These are phyloP conservation scores for Lasioglossum lativentre DNA, from an alignment of 2,888 invertebrate genomes.

Conservation along the genomic window DNA sequence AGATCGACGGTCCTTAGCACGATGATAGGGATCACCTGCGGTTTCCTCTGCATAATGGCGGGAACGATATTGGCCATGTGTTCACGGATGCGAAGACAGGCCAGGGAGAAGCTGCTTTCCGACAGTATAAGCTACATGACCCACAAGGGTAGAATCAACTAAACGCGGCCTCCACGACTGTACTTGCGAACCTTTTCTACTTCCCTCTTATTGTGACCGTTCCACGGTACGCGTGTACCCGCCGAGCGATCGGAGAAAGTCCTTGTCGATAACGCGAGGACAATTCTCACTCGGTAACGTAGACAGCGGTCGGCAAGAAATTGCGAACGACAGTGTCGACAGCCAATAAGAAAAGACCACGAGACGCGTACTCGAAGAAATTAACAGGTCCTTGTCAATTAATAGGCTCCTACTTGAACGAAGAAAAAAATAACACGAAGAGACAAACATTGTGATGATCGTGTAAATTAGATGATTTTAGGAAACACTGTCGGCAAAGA, in stretches of 20 bases:
- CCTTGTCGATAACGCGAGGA: slow-evolving; percentile 49
- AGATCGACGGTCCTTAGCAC: slow-evolving; percentile 88
- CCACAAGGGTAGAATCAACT: slow-evolving; percentile 83
- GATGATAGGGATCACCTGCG: slow-evolving; percentile 88
- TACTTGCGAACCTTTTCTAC: slow-evolving; percentile 54
- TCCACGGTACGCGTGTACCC: slow-evolving; percentile 36
- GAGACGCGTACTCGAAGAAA: background rate
- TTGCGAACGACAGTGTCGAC: slow-evolving; percentile 6
- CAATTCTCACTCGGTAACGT: slow-evolving; percentile 31
- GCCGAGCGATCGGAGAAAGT: slow-evolving; percentile 9
- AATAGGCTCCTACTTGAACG: background rate
- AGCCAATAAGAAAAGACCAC: slow-evolving; percentile 6
- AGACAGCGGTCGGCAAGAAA: background rate
- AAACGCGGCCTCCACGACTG: slow-evolving; percentile 56
- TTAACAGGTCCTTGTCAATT: background rate
- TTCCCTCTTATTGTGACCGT: slow-evolving; percentile 37
- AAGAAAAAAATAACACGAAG: background rate
- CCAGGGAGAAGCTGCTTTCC: slow-evolving; percentile 82
- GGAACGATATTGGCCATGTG: slow-evolving; percentile 92
- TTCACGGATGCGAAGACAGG: slow-evolving; percentile 88
- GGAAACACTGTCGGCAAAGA: slow-evolving; percentile 31
- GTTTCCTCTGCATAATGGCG: slow-evolving; percentile 90
- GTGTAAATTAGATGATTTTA: slow-evolving; percentile 26
- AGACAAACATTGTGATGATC: slow-evolving; percentile 45
- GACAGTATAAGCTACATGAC: slow-evolving; percentile 84